Evolutionary conservation across 2,797 vertebrate genomes (phyloP), one percentile per base, ranked within the genome.

Genomic region (Lepilemur septentrionalis): DNA sequence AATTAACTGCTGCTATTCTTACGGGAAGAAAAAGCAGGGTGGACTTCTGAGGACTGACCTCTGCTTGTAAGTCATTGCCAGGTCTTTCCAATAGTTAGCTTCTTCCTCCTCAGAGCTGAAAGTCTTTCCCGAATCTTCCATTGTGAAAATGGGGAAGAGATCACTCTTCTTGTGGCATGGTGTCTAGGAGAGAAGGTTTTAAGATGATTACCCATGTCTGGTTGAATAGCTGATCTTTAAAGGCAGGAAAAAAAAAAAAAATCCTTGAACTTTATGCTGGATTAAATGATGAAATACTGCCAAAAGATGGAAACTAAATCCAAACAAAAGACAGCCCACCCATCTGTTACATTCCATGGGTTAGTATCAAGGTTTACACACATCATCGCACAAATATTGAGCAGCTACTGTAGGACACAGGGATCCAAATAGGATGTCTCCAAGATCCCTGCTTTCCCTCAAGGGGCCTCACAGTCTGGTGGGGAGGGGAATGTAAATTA

Each of bases 71-170:
- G 98, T 99, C 87, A 98, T 95, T 1, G 99, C 99, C 98, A 99
- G 87, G 59, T 99, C 99, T 98, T 99, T 99, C 99, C 99, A 99
- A 97, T 99, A 99, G 94, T 94, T 97, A 57, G 99, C 96, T 97
- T 99, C 99, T 89, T 99, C 99, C 97, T 99, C 99, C 89, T 99
- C 82, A 1, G 99, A 99, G 50, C 97, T 92, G 97, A 99, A 99
- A 15, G 96, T 98, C 65, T 84, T 98, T 95, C 98, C 98, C 0
- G 91, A 94, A 88, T 98, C 98, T 38, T 98, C 98, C 99, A 99
- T 99, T 48, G 50, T 81, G 55, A 96, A 70, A 75, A 92, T 2
- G 25, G 46, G 92, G 70, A 80, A 50, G 57, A 89, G 89, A 10
- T 86, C 89, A 96, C 76, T 96, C 89, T 20, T 92, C 63, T 41